Evolutionary conservation across 2,113 vertebrate species (phyloP).

Genomic region (Elanoides forficatus): DNA sequence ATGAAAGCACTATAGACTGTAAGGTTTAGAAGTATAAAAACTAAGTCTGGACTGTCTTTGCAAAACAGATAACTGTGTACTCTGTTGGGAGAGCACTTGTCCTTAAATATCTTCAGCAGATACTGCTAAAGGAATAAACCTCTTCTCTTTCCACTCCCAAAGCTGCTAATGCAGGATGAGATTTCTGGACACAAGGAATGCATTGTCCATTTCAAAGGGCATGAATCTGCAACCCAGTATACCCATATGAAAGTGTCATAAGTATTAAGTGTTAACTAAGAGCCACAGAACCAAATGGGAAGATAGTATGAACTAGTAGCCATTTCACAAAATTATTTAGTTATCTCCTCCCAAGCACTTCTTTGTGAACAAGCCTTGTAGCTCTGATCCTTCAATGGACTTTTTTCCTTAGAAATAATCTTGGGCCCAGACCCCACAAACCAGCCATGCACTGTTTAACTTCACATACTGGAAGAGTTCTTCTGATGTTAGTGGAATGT

Average conservation of each 20-base stretch:
- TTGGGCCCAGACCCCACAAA: background rate
- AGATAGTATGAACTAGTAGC: background rate
- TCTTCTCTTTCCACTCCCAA: background rate
- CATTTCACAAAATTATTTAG: background rate
- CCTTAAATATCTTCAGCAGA: background rate
- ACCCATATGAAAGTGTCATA: background rate
- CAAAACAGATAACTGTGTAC: conserved; percentile 3
- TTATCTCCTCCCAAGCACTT: background rate
- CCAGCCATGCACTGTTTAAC: background rate
- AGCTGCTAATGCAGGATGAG: background rate
- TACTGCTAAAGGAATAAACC: background rate
- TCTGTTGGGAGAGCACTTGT: conserved; percentile 19
- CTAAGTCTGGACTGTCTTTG: conserved; percentile 9
- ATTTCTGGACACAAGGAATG: background rate
- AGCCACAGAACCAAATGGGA: background rate
- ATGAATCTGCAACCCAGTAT: background rate
- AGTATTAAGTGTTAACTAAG: background rate
- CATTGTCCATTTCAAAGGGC: background rate
- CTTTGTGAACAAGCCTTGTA: background rate
- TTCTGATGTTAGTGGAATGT: background rate
- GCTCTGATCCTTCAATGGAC: background rate
- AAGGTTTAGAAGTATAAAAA: background rate
- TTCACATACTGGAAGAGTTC: background rate
- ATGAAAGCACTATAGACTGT: background rate
- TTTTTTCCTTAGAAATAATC: background rate